Evolutionary conservation across 1,140 invertebrate genomes (phyloP).

Genomic region (Trichonephila clavipes): DNA sequence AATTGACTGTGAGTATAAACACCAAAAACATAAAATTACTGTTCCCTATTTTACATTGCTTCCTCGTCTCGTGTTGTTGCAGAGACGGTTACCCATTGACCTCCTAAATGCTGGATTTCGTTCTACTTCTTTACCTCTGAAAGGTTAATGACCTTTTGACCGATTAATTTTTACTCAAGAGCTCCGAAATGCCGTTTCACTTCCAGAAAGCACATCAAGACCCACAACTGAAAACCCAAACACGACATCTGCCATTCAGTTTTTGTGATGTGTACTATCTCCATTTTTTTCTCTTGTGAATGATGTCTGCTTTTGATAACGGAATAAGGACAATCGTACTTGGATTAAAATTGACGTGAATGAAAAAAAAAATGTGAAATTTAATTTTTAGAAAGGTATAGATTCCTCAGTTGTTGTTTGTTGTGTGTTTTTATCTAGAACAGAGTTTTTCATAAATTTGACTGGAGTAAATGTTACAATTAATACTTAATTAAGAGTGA

Average conservation of each 20-base stretch:
- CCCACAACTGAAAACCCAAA: neutral
- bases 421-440: too few species aligned
- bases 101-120: neutral
- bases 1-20: neutral
- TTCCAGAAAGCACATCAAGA: neutral
- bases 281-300: neutral
- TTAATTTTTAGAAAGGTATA: too few species aligned
- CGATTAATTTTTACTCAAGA: neutral
- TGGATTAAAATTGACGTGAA: too few species aligned
- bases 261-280: neutral
- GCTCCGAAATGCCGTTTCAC: neutral
- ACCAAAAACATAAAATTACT: neutral
- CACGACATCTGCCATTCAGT: neutral
- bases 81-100: conserved; percentile 1
- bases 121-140: conserved; percentile 5
- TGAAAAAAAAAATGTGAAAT: too few species aligned
- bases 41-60: neutral
- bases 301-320: neutral
- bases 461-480: too few species aligned
- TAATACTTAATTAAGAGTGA: too few species aligned
- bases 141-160: neutral
- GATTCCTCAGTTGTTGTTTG: too few species aligned
- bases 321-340: neutral
- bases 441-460: too few species aligned
- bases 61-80: neutral